These are phyloP conservation scores for Acanthurus lineatus DNA, from an alignment of 2,797 vertebrate genomes.

Conservation along the genomic window DNA sequence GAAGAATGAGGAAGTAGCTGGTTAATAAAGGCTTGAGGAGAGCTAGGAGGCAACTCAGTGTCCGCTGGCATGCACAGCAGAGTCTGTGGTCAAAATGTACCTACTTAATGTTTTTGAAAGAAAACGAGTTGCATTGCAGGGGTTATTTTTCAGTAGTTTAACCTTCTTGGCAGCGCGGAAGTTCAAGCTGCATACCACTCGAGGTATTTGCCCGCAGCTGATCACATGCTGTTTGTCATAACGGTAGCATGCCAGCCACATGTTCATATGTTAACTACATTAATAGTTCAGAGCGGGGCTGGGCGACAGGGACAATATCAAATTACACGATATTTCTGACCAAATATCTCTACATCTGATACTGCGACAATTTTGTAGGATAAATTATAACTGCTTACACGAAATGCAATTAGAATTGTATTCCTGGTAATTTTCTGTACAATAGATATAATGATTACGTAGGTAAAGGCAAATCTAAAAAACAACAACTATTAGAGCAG, in stretches of 20 bases:
- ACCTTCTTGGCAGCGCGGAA: neutral
- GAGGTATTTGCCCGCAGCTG: conserved; percentile 32
- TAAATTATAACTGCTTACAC: too few species aligned
- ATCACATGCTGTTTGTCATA: conserved; percentile 56
- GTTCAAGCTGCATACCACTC: neutral
- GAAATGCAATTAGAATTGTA: too few species aligned
- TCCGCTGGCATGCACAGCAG: neutral
- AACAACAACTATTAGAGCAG: too few species aligned
- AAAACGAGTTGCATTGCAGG: fast-evolving
- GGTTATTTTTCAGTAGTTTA: too few species aligned
- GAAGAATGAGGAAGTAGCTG: conserved; percentile 87
- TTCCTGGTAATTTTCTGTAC: too few species aligned
- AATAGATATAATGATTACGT: too few species aligned
- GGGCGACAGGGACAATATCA: too few species aligned
- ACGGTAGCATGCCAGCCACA: conserved; percentile 3
- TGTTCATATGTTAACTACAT: neutral
- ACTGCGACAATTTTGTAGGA: too few species aligned
- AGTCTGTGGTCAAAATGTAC: neutral
- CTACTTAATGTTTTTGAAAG: neutral
- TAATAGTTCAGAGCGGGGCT: too few species aligned
- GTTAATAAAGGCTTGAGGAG: conserved; percentile 32
- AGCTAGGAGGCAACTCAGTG: conserved; percentile 47
- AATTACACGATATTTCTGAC: neutral
- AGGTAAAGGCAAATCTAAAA: too few species aligned
- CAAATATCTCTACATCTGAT: too few species aligned